Conservation (phyloP, 2,888 invertebrate genomes). For the Margaritifera margaritifera region DNA sequence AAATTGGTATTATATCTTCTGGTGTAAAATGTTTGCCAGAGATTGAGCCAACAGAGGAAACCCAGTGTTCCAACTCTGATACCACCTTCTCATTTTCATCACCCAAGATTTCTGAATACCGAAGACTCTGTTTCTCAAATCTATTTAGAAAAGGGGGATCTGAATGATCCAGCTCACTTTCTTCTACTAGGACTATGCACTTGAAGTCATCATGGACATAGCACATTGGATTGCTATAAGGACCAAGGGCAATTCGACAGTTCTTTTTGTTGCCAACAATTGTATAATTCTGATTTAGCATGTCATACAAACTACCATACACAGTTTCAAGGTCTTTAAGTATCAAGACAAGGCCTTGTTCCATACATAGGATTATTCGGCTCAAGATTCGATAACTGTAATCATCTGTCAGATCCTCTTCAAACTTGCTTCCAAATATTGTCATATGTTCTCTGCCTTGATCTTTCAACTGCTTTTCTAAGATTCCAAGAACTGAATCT, state of each 20-base stretch:
- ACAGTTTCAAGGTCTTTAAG: constrained; percentile 51
- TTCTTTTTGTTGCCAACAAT: constrained; percentile 46
- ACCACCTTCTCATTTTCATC: constrained; percentile 13
- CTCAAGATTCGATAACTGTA: constrained; percentile 53
- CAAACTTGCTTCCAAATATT: constrained; percentile 56
- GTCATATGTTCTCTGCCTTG: constrained; percentile 19
- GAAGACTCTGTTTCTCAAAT: constrained; percentile 60
- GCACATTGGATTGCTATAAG: constrained; percentile 54
- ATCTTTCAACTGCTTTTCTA: constrained; percentile 35
- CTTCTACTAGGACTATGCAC: constrained; percentile 53
- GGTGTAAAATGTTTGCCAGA: constrained; percentile 13
- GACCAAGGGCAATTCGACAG: constrained; percentile 51
- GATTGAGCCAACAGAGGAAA: constrained; percentile 8
- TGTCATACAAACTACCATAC: constrained; percentile 55
- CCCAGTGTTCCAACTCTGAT: constrained; percentile 18
- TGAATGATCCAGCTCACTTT: constrained; percentile 36
- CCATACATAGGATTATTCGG: constrained; percentile 57
- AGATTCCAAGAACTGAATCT: constrained; percentile 40
- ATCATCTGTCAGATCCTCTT: constrained; percentile 52
- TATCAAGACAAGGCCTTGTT: constrained; percentile 47
- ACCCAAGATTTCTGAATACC: constrained; percentile 38
- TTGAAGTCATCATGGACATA: constrained; percentile 51
- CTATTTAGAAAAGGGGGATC: constrained; percentile 61
- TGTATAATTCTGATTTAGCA: constrained; percentile 58
- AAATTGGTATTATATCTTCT: constrained; percentile 35